Percentiles rank a stretch among this genome's conserved stretches.
These are phyloP conservation scores for Anguilla anguilla DNA, from an alignment of 2,797 vertebrate species.

Conservation along the genomic window DNA sequence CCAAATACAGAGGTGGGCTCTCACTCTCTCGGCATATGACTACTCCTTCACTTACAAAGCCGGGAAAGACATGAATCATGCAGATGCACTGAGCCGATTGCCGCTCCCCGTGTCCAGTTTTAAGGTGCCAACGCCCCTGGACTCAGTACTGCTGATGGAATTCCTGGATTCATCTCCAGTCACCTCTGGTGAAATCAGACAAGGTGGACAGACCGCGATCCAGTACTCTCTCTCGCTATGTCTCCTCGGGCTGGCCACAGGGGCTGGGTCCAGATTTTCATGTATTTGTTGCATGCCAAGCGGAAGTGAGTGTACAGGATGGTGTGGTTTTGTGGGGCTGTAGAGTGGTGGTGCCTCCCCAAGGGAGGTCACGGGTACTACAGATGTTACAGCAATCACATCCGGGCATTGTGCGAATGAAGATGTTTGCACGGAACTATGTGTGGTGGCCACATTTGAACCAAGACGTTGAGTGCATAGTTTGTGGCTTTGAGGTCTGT, in stretches of 20 bases:
- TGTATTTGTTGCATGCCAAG: neutral
- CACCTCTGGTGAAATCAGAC: neutral
- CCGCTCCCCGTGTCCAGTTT: neutral
- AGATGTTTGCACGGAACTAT: neutral
- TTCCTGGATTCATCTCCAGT: neutral
- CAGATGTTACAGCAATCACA: neutral
- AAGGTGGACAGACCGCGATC: neutral
- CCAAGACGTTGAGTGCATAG: neutral
- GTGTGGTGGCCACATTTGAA: neutral
- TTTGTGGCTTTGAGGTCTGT: neutral
- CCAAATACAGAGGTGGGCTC: no score
- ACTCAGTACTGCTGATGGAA: neutral
- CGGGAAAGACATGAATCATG: neutral
- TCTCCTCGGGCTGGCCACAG: neutral
- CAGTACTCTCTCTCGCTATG: neutral
- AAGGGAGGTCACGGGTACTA: neutral
- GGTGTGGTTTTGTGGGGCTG: neutral
- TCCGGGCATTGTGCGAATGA: neutral
- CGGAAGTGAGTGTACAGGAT: neutral
- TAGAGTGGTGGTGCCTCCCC: neutral
- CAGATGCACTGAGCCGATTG: neutral
- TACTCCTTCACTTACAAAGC: neutral
- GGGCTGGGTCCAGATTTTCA: neutral
- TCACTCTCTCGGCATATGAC: neutral
- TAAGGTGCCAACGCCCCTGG: neutral